A percentile compares a stretch with the other conserved stretches of the same genome.
These are phyloP conservation scores for Metridium senile DNA, from an alignment of 92 coral and sea anemone species.

Conservation along the genomic window DNA sequence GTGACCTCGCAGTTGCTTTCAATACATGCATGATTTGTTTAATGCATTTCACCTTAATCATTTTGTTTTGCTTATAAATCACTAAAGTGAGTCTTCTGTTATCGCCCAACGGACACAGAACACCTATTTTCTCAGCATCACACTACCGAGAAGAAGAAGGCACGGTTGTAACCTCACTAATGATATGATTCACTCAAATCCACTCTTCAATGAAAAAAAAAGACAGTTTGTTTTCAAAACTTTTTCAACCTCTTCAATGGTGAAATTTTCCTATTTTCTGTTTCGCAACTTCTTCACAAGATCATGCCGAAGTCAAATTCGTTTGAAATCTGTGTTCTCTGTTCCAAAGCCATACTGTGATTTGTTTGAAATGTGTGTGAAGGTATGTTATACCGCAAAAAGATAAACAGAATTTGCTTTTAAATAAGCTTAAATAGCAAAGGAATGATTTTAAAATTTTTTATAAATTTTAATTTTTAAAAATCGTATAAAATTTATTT, in stretches of 20 bases:
- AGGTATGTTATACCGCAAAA: background rate
- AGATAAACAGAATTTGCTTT: no score
- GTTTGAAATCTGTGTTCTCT: no score
- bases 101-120: background rate
- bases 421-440: no score
- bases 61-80: background rate
- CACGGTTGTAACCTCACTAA: background rate
- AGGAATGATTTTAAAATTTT: no score
- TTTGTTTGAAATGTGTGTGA: background rate
- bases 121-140: no score
- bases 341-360: no score
- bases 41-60: background rate
- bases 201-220: background rate
- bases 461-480: no score
- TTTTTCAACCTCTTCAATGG: background rate
- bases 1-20: background rate
- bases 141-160: background rate
- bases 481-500: no score
- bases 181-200: background rate
- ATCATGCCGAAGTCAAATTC: no score
- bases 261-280: background rate
- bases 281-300: no score
- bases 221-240: background rate
- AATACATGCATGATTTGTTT: background rate
- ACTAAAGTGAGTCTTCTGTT: background rate